Evolutionary conservation across 2,113 vertebrate genomes (phyloP).

Genomic region (Mustela lutreola): DNA sequence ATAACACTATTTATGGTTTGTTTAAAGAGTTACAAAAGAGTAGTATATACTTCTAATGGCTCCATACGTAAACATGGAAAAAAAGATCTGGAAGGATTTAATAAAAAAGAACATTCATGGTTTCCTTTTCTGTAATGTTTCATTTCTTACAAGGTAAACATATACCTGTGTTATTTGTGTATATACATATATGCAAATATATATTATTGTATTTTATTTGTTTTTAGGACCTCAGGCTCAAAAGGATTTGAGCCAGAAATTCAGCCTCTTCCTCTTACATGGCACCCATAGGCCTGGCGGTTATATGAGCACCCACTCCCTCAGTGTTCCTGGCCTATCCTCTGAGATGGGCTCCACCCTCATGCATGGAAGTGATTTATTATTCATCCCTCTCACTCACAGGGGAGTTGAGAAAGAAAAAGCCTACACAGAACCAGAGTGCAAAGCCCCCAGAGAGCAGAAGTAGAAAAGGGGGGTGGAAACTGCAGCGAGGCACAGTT

Average conservation of each 20-base stretch:
- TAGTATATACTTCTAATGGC: background rate
- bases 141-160: background rate
- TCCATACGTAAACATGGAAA: background rate
- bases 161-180: background rate
- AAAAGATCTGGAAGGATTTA: constrained; percentile 17
- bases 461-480: background rate
- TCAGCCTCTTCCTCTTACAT: background rate
- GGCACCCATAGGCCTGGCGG: background rate
- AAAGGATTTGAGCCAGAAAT: background rate
- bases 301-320: background rate
- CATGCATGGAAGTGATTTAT: background rate
- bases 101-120: background rate
- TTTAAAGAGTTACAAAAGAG: background rate
- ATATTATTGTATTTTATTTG: background rate
- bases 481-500: background rate
- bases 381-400: background rate
- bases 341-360: background rate
- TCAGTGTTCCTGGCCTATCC: background rate
- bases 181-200: background rate
- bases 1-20: background rate
- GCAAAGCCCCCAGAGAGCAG: background rate
- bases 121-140: background rate
- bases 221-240: background rate
- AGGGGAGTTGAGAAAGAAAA: background rate
- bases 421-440: background rate